Evolutionary conservation across 2,113 vertebrate species (phyloP).

Genomic region (Epinephelus moara): DNA sequence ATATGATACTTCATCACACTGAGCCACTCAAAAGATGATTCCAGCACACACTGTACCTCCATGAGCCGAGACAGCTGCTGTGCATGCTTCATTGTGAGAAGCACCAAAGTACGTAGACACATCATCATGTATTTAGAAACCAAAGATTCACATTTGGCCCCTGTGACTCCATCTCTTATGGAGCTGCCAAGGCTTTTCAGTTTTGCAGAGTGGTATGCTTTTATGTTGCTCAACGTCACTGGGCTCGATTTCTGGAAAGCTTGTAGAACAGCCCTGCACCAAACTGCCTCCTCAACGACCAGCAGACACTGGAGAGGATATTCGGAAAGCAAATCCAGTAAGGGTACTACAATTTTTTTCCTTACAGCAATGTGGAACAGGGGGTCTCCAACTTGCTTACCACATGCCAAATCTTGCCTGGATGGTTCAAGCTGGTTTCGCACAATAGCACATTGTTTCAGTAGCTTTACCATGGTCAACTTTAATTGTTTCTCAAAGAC

Average conservation of each 20-base stretch:
- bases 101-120: constrained; percentile 73
- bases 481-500: constrained; percentile 83
- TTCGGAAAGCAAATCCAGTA: constrained; percentile 69
- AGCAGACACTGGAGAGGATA: constrained; percentile 89
- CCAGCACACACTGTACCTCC: constrained; percentile 60
- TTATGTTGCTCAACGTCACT: constrained; percentile 51
- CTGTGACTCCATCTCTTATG: constrained; percentile 48
- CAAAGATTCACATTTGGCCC: constrained; percentile 23
- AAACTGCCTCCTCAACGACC: constrained; percentile 86
- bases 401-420: constrained; percentile 8
- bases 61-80: constrained; percentile 78
- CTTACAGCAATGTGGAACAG: neutral
- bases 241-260: constrained; percentile 58
- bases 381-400: neutral
- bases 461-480: constrained; percentile 68
- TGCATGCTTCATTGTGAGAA: constrained; percentile 82
- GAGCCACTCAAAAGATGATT: constrained; percentile 89
- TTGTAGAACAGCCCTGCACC: constrained; percentile 77
- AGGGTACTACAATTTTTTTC: constrained; percentile 1
- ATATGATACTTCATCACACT: constrained; percentile 87
- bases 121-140: constrained; percentile 56
- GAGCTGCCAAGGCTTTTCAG: constrained; percentile 63
- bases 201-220: constrained; percentile 62
- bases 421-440: constrained; percentile 39
- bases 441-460: constrained; percentile 77